Conservation (phyloP, 2,888 invertebrate species). For the Adela reaumurella region DNA sequence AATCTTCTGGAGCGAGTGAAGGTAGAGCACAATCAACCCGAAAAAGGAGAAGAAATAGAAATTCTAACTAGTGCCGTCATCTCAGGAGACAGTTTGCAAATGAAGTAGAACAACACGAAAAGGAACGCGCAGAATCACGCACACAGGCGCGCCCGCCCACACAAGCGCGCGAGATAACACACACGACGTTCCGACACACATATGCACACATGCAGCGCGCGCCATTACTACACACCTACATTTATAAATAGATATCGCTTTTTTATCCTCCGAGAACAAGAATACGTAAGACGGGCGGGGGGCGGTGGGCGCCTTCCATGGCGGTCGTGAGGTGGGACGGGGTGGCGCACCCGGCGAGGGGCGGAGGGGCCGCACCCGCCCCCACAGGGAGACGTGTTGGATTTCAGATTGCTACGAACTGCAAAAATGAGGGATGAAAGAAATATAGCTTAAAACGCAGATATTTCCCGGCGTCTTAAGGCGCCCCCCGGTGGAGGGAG, state of each 20-base stretch:
- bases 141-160: constrained; percentile 24
- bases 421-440: constrained; percentile 61
- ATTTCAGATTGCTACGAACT: constrained; percentile 60
- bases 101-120: constrained; percentile 28
- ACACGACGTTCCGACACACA: constrained; percentile 18
- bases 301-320: neutral
- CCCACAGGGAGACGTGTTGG: constrained; percentile 56
- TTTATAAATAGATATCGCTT: constrained; percentile 58
- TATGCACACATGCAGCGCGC: neutral
- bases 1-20: constrained; percentile 32
- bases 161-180: constrained; percentile 36
- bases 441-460: constrained; percentile 61
- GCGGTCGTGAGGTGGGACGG: neutral
- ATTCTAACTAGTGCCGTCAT: constrained; percentile 43
- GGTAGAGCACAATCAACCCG: constrained; percentile 51
- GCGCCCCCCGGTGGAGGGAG: constrained; percentile 23
- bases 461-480: constrained; percentile 58
- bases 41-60: constrained; percentile 19
- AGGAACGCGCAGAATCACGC: constrained; percentile 16
- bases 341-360: constrained; percentile 2
- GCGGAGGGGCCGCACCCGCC: constrained; percentile 22
- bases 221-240: constrained; percentile 35
- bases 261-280: constrained; percentile 52
- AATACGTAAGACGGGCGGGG: constrained; percentile 20
- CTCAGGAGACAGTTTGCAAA: constrained; percentile 57